Evolutionary conservation across 2,888 invertebrate species (phyloP), one percentile per base, ranked within the genome.

Genomic region (Conus canariensis): DNA sequence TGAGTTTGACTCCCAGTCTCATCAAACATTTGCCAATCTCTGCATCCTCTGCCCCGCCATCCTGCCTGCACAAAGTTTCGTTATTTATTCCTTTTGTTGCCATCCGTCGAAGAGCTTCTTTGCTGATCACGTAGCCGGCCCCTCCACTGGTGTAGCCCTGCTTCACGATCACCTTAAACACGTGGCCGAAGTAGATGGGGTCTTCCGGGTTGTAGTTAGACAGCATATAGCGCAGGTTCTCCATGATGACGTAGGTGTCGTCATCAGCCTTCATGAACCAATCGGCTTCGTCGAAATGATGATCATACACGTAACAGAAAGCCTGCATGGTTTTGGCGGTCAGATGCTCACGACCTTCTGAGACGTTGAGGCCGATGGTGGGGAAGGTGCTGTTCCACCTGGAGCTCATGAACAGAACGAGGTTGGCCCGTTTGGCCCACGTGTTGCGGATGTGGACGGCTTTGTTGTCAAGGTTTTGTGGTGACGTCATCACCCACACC

Each of bases 201-300:
- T 98, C 97, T 45, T 91, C 89, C 8, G 90, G 89, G 86, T 92
- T 90, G 94, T 98, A 97, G 0, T 97, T 97, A n/a, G 98, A 97
- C 58, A 99, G 96, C 80, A 94, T 92, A 64, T 93, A 93, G 12
- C 94, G 93, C 82, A 99, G 97, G 96, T 99, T 99, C 96, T 99
- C 99, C 87, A 99, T 97, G 80, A 99, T 97, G 83, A 99, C 98
- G 96, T 98, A 99, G 97, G 99, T 99, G 95, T 99, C 99, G 96
- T 99, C 99, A 95, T 99, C 99, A n/a, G 99, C 99, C 96, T 99
- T 99, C 94, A 99, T 97, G 96, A 99, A 99, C 99, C 99, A 99
- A 96, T 99, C 99, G 3, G 98, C 98, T 90, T 99, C 97, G 93
- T 98, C 97, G 90, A 97, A 97, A 96, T 99, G 94, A 88, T 99